These are phyloP conservation scores for Drusus annulatus DNA, from an alignment of 1,140 invertebrate species.

Conservation along the genomic window DNA sequence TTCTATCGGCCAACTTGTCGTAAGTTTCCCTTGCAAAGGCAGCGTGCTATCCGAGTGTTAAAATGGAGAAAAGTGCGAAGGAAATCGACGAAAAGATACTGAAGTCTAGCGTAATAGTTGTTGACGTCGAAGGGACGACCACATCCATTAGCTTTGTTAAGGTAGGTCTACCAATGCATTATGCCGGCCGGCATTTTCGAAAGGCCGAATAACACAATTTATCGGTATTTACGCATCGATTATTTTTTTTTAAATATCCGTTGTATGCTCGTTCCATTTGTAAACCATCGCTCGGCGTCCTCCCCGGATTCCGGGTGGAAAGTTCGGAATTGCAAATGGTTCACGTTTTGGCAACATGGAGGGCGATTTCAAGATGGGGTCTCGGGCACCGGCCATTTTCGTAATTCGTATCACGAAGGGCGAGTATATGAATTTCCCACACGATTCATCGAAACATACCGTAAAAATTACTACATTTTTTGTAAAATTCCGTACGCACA, in stretches of 20 bases:
- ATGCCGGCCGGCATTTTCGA: constrained; percentile 41
- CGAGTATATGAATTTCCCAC: neutral
- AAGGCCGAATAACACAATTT: neutral
- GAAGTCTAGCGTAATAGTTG: constrained; percentile 45
- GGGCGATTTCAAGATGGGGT: constrained; percentile 45
- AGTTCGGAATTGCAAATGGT: constrained; percentile 44
- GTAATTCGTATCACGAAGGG: neutral
- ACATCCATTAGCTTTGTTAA: constrained; percentile 56
- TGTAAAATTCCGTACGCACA: constrained; percentile 10
- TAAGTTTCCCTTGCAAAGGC: constrained; percentile 27
- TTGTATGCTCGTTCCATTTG: neutral
- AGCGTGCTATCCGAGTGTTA: constrained; percentile 20
- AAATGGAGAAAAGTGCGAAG: constrained; percentile 35
- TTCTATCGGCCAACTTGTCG: constrained; percentile 21
- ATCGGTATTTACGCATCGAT: constrained; percentile 20
- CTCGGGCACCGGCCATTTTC: constrained; percentile 47
- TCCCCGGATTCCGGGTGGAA: neutral
- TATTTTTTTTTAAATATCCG: neutral
- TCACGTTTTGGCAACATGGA: constrained; percentile 50
- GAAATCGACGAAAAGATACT: constrained; percentile 42
- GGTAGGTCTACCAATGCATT: constrained; percentile 44
- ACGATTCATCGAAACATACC: neutral
- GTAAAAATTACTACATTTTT: neutral
- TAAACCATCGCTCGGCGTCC: neutral
- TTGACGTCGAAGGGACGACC: constrained; percentile 55